Conservation (phyloP, 2,888 invertebrate species). For the Thyatira batis region DNA sequence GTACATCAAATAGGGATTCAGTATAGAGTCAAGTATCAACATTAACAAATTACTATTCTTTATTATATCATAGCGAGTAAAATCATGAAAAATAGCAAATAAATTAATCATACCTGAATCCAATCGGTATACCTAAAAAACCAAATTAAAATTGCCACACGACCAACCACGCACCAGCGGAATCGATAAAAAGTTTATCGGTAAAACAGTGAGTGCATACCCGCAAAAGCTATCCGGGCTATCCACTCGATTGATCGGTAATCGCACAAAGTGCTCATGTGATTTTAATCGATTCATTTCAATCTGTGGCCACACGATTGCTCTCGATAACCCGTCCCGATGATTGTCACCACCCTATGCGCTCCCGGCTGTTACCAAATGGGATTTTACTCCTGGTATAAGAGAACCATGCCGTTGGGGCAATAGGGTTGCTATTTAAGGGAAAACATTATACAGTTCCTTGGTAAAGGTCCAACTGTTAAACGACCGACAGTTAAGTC, state of each 20-base stretch:
- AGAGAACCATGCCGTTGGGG: neutral
- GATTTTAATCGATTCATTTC: constrained; percentile 41
- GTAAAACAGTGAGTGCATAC: neutral
- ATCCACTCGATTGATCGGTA: constrained; percentile 21
- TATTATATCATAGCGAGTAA: too few relatives aligned
- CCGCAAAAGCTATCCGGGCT: constrained; percentile 5
- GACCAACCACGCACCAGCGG: neutral
- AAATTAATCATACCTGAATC: too few relatives aligned
- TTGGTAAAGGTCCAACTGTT: too few relatives aligned
- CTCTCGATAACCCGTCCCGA: constrained; percentile 18
- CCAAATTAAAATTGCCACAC: neutral
- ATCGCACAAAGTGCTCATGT: constrained; percentile 35
- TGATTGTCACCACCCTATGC: neutral
- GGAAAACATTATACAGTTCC: neutral
- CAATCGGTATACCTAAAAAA: too few relatives aligned
- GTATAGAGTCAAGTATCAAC: too few relatives aligned
- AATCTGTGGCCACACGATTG: constrained; percentile 24
- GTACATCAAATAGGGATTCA: too few relatives aligned
- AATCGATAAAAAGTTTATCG: neutral
- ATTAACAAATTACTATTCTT: too few relatives aligned
- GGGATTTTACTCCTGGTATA: constrained; percentile 3
- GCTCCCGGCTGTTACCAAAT: constrained; percentile 1
- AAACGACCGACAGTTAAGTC: too few relatives aligned
- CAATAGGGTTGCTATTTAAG: neutral
- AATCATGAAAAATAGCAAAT: too few relatives aligned